A percentile compares a stretch with the other conserved stretches of the same genome.
Conservation (phyloP, 1,140 invertebrate genomes). For the Diabrotica undecimpunctata region DNA sequence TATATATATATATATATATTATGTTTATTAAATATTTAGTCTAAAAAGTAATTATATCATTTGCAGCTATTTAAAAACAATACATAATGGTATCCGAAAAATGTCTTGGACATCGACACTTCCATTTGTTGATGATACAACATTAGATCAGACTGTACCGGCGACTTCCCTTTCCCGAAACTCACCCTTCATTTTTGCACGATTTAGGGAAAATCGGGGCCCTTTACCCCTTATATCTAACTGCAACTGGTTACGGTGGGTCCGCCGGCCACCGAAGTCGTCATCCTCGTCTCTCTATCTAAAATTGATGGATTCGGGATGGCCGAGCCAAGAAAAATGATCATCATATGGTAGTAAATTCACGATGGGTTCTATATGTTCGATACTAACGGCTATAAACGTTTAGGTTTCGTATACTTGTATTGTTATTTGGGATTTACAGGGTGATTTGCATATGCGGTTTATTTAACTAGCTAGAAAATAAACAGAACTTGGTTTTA, state of each 20-base stretch:
- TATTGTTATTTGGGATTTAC: too few species aligned
- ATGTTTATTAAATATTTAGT: too few species aligned
- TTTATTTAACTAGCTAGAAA: too few species aligned
- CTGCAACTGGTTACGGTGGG: constrained; percentile 16
- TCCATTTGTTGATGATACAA: constrained; percentile 14
- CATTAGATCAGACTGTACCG: constrained; percentile 20
- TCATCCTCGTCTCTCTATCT: constrained; percentile 7
- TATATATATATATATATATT: too few species aligned
- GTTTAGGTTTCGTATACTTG: background rate
- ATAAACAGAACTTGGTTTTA: too few species aligned
- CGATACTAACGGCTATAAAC: background rate
- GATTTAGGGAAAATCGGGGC: constrained; percentile 20
- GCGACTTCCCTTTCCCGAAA: constrained; percentile 9
- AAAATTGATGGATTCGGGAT: constrained; percentile 15
- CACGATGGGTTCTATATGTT: background rate
- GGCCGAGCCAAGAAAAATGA: constrained; percentile 5
- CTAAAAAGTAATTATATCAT: too few species aligned
- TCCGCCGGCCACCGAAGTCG: background rate
- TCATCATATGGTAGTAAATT: constrained; percentile 2
- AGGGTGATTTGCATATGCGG: too few species aligned
- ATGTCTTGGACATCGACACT: background rate
- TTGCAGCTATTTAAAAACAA: too few species aligned
- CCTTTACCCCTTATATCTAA: constrained; percentile 15
- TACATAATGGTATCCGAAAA: background rate
- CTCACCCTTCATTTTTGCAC: constrained; percentile 20